phyloP scores from a whole-genome alignment of 2,113 vertebrate species.

The Tragelaphus scriptus region DNA sequence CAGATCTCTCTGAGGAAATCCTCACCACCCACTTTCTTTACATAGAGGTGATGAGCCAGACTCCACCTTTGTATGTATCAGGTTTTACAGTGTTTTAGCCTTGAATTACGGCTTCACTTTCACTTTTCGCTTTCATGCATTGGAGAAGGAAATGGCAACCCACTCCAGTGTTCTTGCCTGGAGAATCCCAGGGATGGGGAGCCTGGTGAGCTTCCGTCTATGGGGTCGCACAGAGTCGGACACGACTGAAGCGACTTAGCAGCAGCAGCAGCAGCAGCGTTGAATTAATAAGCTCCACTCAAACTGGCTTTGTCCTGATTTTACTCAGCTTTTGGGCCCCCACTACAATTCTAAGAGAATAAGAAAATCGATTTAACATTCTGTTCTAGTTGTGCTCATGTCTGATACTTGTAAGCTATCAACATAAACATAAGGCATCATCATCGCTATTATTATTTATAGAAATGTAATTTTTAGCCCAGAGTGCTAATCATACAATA shows the following conservation, averaged over 20 bases:
- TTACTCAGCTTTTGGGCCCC: neutral
- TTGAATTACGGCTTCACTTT: neutral
- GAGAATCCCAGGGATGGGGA: too few species aligned
- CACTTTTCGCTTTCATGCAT: too few species aligned
- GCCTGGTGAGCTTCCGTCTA: too few species aligned
- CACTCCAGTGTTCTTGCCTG: too few species aligned
- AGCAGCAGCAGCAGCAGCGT: too few species aligned
- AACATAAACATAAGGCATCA: neutral
- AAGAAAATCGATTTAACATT: neutral
- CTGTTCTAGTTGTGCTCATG: neutral
- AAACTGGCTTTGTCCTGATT: neutral
- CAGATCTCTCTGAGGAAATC: neutral
- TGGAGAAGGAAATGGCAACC: too few species aligned
- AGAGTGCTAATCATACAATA: neutral
- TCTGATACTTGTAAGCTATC: neutral
- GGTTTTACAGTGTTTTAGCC: neutral
- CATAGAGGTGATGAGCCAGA: neutral
- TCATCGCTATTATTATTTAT: neutral
- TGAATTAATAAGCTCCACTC: neutral
- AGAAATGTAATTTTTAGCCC: neutral
- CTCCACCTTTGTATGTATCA: neutral
- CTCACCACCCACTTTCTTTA: neutral
- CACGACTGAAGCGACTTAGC: too few species aligned
- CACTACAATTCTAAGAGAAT: neutral
- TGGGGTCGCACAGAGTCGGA: too few species aligned